Evolutionary conservation across 2,888 invertebrate species (phyloP).

Genomic region (Cerastis rubricosa): DNA sequence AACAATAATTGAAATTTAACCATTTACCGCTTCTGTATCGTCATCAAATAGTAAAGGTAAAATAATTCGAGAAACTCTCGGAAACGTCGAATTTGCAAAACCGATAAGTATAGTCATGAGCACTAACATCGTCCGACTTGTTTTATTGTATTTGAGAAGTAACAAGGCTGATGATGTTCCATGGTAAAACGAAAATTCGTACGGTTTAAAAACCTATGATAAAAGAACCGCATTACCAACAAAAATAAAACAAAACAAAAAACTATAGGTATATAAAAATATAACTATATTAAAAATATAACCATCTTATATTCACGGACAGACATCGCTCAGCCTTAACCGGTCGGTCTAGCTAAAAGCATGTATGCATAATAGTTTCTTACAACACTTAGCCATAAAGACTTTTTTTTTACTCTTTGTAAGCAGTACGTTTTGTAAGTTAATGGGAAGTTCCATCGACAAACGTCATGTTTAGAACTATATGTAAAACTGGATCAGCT

Average conservation of each 20-base stretch:
- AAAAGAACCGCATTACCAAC: not conserved
- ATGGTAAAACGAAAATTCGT: not conserved
- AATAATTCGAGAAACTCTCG: not conserved
- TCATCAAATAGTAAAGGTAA: not conserved
- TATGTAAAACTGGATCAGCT: constrained; percentile 66
- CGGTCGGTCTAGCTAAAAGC: not conserved
- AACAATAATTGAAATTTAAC: not conserved
- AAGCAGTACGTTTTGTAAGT: not conserved
- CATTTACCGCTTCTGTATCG: not conserved
- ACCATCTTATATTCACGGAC: not conserved
- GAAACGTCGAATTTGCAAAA: not conserved
- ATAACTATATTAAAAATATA: not conserved
- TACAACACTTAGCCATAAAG: not conserved
- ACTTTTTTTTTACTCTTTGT: not conserved
- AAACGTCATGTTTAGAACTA: not conserved
- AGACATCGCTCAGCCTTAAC: not conserved
- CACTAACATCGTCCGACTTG: not conserved
- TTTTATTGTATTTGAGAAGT: not conserved
- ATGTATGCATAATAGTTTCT: not conserved
- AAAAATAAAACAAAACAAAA: not conserved
- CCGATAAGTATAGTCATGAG: not conserved
- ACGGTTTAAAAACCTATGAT: not conserved
- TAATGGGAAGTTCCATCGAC: not conserved
- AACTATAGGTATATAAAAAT: too few species aligned
- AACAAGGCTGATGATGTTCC: not conserved